Evolutionary conservation across 2,113 vertebrate species (phyloP), one percentile per base, ranked within the genome.

Genomic region (Antigone vipio): DNA sequence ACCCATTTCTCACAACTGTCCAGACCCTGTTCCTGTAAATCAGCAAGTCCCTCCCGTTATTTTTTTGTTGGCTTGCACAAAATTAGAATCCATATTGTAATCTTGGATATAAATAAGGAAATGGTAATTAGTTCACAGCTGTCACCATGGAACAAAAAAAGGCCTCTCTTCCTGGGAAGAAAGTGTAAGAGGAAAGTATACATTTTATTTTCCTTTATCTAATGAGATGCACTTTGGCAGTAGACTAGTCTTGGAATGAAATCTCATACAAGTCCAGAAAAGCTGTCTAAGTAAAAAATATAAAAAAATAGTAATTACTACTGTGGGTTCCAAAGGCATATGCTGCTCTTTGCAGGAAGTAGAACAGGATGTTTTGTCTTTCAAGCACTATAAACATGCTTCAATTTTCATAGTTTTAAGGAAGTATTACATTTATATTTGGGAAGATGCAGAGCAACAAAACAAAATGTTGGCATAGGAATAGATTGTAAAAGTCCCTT

Each of bases 201-300:
- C 10, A 4, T 85, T 89, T 76, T 66, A 38, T 90, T 95, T 91
- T 85, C 18, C 45, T 73, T 76, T 79, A 56, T 85, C 42, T 94
- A 66, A 82, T 63, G 74, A 90, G 69, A 83, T 83, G 42, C 32
- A 22, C 58, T 85, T 93, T 80, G 92, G 67, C 85, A 93, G 74
- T 69, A 85, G 78, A 55, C 21, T 82, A 58, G 47, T 88, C 88
- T 68, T 88, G 74, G 44, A 95, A 72, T 72, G 66, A 69, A 81
- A 84, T 79, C 27, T 87, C 68, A 15, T 59, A 10, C 13, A 35
- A 78, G 52, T 92, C 77, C 86, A 92, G 91, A 68, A 88, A 92
- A 96, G 50, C 82, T 93, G 82, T 91, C 27, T 59, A 81, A 96
- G 26, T 89, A 50, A 93, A 92, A 93, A 85, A 83, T 27, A 12